phyloP scores from a whole-genome alignment of 2,797 vertebrate species.

The Leuciscus waleckii region DNA sequence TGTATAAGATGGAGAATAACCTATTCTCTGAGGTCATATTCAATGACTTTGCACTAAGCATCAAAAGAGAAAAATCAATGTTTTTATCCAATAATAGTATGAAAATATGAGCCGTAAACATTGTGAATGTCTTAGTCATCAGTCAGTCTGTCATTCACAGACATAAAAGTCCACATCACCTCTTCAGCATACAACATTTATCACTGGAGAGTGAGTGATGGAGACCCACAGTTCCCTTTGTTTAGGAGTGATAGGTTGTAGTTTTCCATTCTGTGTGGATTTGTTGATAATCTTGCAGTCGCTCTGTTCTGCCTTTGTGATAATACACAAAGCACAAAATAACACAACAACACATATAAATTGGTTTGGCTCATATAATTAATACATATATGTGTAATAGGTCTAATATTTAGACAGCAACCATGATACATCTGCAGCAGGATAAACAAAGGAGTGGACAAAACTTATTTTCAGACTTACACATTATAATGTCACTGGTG shows the following conservation, averaged over 20 bases:
- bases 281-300: conserved; percentile 15
- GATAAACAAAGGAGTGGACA: not conserved
- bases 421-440: not conserved
- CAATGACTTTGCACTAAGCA: not conserved
- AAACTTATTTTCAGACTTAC: not conserved
- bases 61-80: conserved; percentile 1
- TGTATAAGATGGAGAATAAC: not conserved
- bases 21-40: not conserved
- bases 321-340: not conserved
- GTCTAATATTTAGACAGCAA: not conserved
- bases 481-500: not conserved
- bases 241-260: conserved; percentile 12
- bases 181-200: not conserved
- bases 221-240: not conserved
- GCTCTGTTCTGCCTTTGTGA: not conserved
- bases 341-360: not conserved
- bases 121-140: conserved; percentile 6
- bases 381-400: not conserved
- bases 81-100: conserved; percentile 9
- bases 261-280: conserved; percentile 22
- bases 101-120: not conserved
- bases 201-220: not conserved
- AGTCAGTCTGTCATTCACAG: conserved; percentile 33
- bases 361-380: not conserved
- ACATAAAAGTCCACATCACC: conserved; percentile 10